These are phyloP conservation scores for Hanleya hanleyi DNA, from an alignment of 2,888 invertebrate species.

Conservation along the genomic window DNA sequence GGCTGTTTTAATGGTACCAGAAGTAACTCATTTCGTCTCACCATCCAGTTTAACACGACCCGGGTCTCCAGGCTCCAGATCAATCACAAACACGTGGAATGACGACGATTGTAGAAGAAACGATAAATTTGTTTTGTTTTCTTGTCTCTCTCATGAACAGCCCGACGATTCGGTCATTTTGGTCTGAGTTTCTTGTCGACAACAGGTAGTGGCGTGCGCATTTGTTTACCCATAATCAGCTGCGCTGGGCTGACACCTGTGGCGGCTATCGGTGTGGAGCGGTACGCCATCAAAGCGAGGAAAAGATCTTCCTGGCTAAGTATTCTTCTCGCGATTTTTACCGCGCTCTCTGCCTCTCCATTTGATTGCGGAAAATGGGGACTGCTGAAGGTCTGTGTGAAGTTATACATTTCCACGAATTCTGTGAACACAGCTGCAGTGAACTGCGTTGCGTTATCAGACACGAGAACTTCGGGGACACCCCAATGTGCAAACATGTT, in stretches of 20 bases:
- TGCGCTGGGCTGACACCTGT: conserved; percentile 24
- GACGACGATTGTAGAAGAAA: neutral
- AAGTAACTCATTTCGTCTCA: too few relatives aligned
- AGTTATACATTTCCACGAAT: conserved; percentile 23
- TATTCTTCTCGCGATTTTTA: conserved; percentile 32
- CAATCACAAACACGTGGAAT: too few relatives aligned
- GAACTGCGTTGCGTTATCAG: conserved; percentile 34
- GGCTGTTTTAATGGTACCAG: too few relatives aligned
- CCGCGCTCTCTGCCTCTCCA: conserved; percentile 32
- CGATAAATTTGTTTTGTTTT: neutral
- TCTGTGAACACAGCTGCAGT: conserved; percentile 19
- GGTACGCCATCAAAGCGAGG: conserved; percentile 23
- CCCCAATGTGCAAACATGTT: conserved; percentile 36
- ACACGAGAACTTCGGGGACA: conserved; percentile 26
- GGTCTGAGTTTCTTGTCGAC: neutral
- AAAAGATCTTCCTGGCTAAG: conserved; percentile 24
- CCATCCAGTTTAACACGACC: too few relatives aligned
- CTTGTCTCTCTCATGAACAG: neutral
- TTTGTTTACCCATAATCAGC: conserved; percentile 29
- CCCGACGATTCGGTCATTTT: neutral
- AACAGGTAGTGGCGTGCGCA: conserved; percentile 20
- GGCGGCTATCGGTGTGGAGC: conserved; percentile 17
- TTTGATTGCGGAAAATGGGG: conserved; percentile 31
- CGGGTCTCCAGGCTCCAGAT: too few relatives aligned
- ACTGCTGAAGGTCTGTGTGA: conserved; percentile 11